Percentiles rank a stretch among this genome's conserved stretches.
phyloP scores from a whole-genome alignment of 2,888 invertebrate species.

The Sipha maydis region DNA sequence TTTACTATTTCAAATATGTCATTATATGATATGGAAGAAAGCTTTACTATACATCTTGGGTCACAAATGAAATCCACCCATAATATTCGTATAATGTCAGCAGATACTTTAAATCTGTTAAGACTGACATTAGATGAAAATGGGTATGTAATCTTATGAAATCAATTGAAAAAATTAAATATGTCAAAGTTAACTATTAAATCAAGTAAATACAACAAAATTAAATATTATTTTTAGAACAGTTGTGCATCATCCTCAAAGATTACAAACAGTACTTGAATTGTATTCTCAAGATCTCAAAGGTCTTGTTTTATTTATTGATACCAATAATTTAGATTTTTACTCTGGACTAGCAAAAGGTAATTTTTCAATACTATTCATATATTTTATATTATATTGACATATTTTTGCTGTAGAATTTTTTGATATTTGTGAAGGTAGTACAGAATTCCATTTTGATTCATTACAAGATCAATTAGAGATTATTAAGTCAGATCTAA shows the following conservation, averaged over 20 bases:
- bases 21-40: constrained; percentile 78
- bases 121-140: constrained; percentile 65
- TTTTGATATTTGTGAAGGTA: constrained; percentile 66
- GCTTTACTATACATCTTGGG: constrained; percentile 97
- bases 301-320: constrained; percentile 86
- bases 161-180: background rate
- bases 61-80: constrained; percentile 99
- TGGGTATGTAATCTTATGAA: constrained; percentile 27
- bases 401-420: constrained; percentile 60
- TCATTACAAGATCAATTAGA: constrained; percentile 87
- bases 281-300: constrained; percentile 92
- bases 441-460: constrained; percentile 95
- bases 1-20: constrained; percentile 51
- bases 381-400: background rate
- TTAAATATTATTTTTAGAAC: constrained; percentile 4
- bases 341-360: constrained; percentile 75
- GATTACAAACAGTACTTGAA: constrained; percentile 91
- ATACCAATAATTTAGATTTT: constrained; percentile 72
- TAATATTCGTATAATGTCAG: constrained; percentile 91
- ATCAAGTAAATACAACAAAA: background rate
- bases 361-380: constrained; percentile 65
- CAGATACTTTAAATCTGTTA: constrained; percentile 85
- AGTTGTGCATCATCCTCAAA: constrained; percentile 70
- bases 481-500: constrained; percentile 73
- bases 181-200: constrained; percentile 7